Evolutionary conservation across 1,140 invertebrate genomes (phyloP).

Genomic region (Ostrea denselamellosa): DNA sequence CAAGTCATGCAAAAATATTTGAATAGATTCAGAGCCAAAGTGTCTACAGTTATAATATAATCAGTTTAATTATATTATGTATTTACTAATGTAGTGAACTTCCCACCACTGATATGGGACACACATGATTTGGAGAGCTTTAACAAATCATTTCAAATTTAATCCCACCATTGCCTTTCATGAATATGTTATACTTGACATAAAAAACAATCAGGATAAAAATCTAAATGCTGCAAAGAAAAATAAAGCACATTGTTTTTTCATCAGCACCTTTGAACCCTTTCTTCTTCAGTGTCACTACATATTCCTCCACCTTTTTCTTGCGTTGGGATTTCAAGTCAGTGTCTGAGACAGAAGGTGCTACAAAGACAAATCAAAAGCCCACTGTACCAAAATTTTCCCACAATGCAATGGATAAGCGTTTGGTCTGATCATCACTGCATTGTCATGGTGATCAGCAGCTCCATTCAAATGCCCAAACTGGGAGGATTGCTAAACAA

Average conservation of each 20-base stretch:
- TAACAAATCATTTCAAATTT: too few relatives aligned
- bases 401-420: background rate
- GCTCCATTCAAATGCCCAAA: background rate
- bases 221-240: background rate
- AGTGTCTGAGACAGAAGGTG: conserved; percentile 37
- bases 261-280: conserved; percentile 15
- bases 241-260: background rate
- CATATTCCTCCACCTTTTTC: conserved; percentile 58
- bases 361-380: conserved; percentile 45
- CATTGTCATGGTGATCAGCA: background rate
- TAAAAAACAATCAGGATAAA: too few relatives aligned
- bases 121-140: too few relatives aligned
- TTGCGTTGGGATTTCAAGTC: conserved; percentile 40
- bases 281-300: conserved; percentile 38
- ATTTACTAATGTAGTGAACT: too few relatives aligned
- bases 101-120: too few relatives aligned
- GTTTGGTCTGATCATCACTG: conserved; percentile 17
- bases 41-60: too few relatives aligned
- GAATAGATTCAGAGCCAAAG: too few relatives aligned
- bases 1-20: too few relatives aligned
- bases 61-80: too few relatives aligned
- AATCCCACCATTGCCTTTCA: too few relatives aligned
- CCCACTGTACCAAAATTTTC: background rate
- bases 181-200: too few relatives aligned
- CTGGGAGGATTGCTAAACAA: background rate